Base-by-base conservation (phyloP, 2,113 vertebrate species). In the Myotis davidii region DNA sequence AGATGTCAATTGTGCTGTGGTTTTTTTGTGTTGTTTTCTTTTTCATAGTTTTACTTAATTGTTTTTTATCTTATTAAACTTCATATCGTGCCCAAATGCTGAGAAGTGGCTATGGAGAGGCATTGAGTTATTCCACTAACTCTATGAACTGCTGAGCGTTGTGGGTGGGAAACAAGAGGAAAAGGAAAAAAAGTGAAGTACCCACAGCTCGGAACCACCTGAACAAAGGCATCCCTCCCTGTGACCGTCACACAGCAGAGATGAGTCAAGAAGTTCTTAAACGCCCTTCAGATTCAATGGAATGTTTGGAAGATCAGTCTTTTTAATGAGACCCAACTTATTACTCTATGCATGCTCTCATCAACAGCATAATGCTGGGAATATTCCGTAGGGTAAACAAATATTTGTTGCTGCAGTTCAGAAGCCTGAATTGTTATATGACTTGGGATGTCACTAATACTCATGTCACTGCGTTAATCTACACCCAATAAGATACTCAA, bases 1-100 rank as follows among this genome's bases (percentile, higher is more conserved):
- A 91, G 23, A 25, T 94, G 82, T 45, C 61, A 79, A 32, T 42
- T 67, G 2, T 78, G 14, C 0, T 29, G 32, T 61, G 59, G 45
- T 45, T 45, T 45, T 45, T 45, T 11, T 61, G 9, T 6, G 0
- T 21, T 23, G 18, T 2, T 29, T 34, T 25, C 2, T 29, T 39
- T 88, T 82, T 88, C 37, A 23, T 21, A 52, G 14, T n/a, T 90
- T 90, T 69, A 52, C 29, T 93, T 96, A 96, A 92, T 95, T 94
- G 67, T 14, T 95, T 86, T 85, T 95, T 77, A 88, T 69, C 88
- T 94, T 67, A 64, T 85, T 88, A 82, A 83, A 84, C 70, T 86
- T 88, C 20, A 21, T 23, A 50, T 65, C 37, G 32, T 79, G 48
- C 25, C 16, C 50, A 39, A 90, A 64, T 77, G 10, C 23, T 42